Base-by-base conservation (phyloP, 2,113 vertebrate species). In the Indicator maculatus region DNA sequence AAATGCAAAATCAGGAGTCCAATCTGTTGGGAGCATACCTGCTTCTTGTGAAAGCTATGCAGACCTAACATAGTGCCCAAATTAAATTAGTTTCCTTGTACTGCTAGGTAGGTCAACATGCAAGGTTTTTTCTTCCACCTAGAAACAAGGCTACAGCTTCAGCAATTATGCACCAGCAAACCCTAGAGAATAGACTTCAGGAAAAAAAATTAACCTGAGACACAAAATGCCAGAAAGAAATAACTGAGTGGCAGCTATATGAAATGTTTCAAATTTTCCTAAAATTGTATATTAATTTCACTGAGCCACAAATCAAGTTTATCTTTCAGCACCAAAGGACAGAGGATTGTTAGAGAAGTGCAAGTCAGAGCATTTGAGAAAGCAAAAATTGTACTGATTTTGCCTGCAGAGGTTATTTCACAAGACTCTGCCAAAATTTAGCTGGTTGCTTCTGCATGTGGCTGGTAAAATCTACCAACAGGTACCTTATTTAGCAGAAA, bases 21-120 rank as follows among this genome's bases (percentile, higher is more conserved):
- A 80, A 74, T 94, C 78, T 93, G 86, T 14, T 87, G 63, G 63
- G 84, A 92, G 41, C 14, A 52, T 8, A 70, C 28, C 33, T 15
- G 39, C 38, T 85, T 72, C 77, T 72, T 80, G 82, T 26, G 79
- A 92, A 92, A 91, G 78, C 60, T 87, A 28, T 38, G 71, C 0
- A 0, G 74, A 59, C 74, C 74, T 80, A 89, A 92, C 92, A 92
- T 69, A 85, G 52, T 64, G 71, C 56, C 63, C 83, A 89, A 89
- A 93, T 91, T 89, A 89, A 86, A 94, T 90, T 89, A 83, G n/a
- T 94, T 95, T 89, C 63, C 66, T 85, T 4, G 1, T 83, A 71
- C 39, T 69, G 50, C 86, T 93, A 96, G 89, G 86, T 95, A 94
- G 95, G 91, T 92, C 91, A 96, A 82, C 24, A 56, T 11, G 31